These are phyloP conservation scores for Luehdorfia chinensis DNA, from an alignment of 1,140 invertebrate genomes.

Conservation along the genomic window DNA sequence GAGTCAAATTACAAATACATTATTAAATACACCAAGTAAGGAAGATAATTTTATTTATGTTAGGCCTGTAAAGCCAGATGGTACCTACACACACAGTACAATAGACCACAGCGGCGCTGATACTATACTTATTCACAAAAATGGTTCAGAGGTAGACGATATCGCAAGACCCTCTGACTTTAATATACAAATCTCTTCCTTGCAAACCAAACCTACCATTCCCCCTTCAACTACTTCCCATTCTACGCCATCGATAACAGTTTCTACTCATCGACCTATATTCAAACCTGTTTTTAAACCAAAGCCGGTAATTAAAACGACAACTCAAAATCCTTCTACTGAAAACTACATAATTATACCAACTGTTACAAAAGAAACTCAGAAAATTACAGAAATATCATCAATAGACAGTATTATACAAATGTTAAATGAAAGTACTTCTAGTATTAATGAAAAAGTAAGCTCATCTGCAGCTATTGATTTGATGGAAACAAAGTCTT, in stretches of 20 bases:
- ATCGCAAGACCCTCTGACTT: slow-evolving; percentile 81
- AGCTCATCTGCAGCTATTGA: slow-evolving; percentile 45
- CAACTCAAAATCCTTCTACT: slow-evolving; percentile 38
- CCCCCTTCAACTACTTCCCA: slow-evolving; percentile 45
- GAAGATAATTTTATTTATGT: slow-evolving; percentile 56
- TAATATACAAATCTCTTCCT: slow-evolving; percentile 67
- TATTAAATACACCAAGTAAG: slow-evolving; percentile 67
- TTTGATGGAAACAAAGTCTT: slow-evolving; percentile 60
- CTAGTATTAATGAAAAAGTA: slow-evolving; percentile 52
- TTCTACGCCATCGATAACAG: slow-evolving; percentile 46
- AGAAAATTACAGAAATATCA: slow-evolving; percentile 71
- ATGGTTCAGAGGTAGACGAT: slow-evolving; percentile 78
- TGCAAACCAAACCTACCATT: slow-evolving; percentile 70
- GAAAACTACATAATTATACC: slow-evolving; percentile 57
- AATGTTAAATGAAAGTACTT: slow-evolving; percentile 79
- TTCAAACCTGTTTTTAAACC: slow-evolving; percentile 70
- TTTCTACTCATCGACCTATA: slow-evolving; percentile 57
- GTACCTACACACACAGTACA: slow-evolving; percentile 65
- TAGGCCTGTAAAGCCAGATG: slow-evolving; percentile 64
- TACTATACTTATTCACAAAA: slow-evolving; percentile 81
- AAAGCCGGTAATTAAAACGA: slow-evolving; percentile 47
- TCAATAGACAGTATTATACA: slow-evolving; percentile 81
- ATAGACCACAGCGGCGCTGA: slow-evolving; percentile 81
- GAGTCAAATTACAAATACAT: slow-evolving; percentile 74
- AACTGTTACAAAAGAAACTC: slow-evolving; percentile 54